These are phyloP conservation scores for Tetramorium parvispinum DNA, from an alignment of 1,140 invertebrate species.

Conservation along the genomic window DNA sequence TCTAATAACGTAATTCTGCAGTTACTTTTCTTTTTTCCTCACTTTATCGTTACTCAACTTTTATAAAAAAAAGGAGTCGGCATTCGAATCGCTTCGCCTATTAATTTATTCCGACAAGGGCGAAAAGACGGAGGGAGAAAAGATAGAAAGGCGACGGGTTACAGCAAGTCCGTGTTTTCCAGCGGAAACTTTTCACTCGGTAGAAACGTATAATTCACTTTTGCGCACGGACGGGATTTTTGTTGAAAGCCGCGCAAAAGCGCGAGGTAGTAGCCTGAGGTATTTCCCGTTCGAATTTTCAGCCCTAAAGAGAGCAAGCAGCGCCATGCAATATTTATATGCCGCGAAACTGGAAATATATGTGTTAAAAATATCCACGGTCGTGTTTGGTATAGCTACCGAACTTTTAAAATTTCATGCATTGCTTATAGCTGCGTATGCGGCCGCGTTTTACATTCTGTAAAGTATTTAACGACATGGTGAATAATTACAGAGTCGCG, in stretches of 20 bases:
- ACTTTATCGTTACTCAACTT: not conserved
- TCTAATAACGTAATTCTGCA: not conserved
- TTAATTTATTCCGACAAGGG: slow-evolving; percentile 52
- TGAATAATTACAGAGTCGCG: slow-evolving; percentile 19
- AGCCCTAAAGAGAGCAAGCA: slow-evolving; percentile 25
- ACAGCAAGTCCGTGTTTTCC: slow-evolving; percentile 52
- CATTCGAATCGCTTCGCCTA: slow-evolving; percentile 29
- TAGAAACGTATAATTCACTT: slow-evolving; percentile 59
- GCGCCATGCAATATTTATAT: slow-evolving; percentile 44
- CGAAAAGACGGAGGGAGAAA: slow-evolving; percentile 32
- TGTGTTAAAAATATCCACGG: slow-evolving; percentile 22
- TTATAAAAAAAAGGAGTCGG: not conserved
- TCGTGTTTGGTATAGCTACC: not conserved
- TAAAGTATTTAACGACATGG: slow-evolving; percentile 1
- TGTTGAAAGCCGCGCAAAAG: slow-evolving; percentile 35
- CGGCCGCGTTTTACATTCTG: not conserved
- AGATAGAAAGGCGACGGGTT: not conserved
- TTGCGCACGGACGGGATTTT: slow-evolving; percentile 51
- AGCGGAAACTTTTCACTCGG: slow-evolving; percentile 54
- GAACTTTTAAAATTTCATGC: slow-evolving; percentile 4
- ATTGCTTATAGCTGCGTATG: slow-evolving; percentile 16
- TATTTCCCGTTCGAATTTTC: slow-evolving; percentile 53
- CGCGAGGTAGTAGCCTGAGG: slow-evolving; percentile 11
- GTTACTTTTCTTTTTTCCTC: not conserved
- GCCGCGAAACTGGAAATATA: slow-evolving; percentile 7